These are phyloP conservation scores for Puffinus mauretanicus DNA, from an alignment of 2,113 vertebrate species.

Conservation along the genomic window DNA sequence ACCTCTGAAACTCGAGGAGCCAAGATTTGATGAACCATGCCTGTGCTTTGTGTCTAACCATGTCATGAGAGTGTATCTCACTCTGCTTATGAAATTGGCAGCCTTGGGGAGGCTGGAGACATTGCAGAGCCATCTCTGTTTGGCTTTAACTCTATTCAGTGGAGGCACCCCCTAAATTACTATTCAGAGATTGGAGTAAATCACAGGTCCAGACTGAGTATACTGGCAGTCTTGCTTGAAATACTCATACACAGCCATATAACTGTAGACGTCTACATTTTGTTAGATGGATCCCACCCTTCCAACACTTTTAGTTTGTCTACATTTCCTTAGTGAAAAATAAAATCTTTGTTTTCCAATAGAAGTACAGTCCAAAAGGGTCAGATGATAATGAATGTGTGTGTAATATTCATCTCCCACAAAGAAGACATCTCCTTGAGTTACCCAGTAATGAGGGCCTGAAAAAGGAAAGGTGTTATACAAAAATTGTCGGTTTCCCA, in stretches of 20 bases:
- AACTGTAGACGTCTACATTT: neutral
- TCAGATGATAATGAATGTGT: neutral
- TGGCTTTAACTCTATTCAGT: neutral
- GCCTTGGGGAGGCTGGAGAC: neutral
- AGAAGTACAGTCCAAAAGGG: neutral
- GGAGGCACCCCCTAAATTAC: neutral
- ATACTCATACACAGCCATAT: too few species aligned
- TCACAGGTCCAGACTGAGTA: neutral
- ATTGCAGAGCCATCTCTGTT: neutral
- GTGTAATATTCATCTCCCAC: slow-evolving; percentile 61
- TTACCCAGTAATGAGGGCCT: slow-evolving; percentile 64
- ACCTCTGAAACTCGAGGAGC: neutral
- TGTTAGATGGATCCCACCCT: neutral
- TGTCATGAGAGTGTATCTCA: neutral
- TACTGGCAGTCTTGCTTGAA: neutral
- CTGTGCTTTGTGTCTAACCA: neutral
- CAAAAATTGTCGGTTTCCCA: neutral
- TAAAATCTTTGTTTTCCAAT: neutral
- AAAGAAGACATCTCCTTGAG: slow-evolving; percentile 67
- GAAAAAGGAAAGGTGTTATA: neutral
- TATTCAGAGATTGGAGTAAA: neutral
- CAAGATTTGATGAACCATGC: neutral
- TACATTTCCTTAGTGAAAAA: neutral
- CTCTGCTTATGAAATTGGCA: neutral
- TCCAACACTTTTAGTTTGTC: neutral